Evolutionary conservation across 2,888 invertebrate genomes (phyloP).

Genomic region (Ferdinandea cuprea): DNA sequence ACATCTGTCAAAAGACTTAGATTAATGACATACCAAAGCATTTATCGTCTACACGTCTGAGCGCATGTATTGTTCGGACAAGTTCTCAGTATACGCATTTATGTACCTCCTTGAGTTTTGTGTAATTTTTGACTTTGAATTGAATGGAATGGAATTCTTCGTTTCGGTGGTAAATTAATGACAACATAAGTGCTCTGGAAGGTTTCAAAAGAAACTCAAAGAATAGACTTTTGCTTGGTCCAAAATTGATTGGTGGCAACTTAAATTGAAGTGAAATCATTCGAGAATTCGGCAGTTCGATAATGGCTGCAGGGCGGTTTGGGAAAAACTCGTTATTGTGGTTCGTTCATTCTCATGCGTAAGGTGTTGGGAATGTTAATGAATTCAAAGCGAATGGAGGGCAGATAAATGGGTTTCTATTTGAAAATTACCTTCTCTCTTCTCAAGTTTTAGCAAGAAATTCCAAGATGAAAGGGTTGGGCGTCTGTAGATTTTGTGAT

Average conservation of each 20-base stretch:
- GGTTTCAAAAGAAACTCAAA: too few relatives aligned
- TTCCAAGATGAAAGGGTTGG: background rate
- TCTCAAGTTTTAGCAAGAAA: background rate
- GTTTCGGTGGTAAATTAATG: conserved; percentile 58
- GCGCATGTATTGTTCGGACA: conserved; percentile 21
- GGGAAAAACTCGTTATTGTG: conserved; percentile 20
- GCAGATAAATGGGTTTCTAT: background rate
- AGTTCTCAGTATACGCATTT: background rate
- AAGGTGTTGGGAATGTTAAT: conserved; percentile 32
- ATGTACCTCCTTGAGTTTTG: background rate
- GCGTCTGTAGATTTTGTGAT: background rate
- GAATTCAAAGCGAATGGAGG: background rate
- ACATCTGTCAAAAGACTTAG: conserved; percentile 59
- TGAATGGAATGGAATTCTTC: conserved; percentile 49
- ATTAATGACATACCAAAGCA: conserved; percentile 64
- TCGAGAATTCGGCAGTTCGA: background rate
- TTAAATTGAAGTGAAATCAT: conserved; percentile 11
- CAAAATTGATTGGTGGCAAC: conserved; percentile 51
- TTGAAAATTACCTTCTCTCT: background rate
- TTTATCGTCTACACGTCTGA: conserved; percentile 17
- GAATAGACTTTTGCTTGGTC: conserved; percentile 1
- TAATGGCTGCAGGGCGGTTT: background rate
- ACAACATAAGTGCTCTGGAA: conserved; percentile 37
- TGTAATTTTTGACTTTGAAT: conserved; percentile 16
- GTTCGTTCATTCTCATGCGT: conserved; percentile 33